Percentiles rank a stretch among this genome's conserved stretches.
phyloP scores from a whole-genome alignment of 2,888 invertebrate species.

The Chydorus sphaericus region DNA sequence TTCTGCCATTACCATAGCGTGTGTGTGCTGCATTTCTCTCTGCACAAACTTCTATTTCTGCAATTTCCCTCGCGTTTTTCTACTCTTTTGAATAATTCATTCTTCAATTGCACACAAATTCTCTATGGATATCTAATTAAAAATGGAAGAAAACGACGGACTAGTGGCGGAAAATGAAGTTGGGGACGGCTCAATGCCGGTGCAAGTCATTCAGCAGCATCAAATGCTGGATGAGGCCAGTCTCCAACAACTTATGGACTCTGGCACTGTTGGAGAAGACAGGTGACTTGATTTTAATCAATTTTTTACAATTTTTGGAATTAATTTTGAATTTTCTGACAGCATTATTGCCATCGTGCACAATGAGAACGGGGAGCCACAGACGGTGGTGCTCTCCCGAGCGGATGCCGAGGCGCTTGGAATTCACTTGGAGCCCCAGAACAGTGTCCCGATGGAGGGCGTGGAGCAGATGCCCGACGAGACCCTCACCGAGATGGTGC shows the following conservation, averaged over 20 bases:
- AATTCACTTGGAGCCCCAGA: conserved; percentile 8
- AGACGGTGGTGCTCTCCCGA: conserved; percentile 2
- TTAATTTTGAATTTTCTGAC: not conserved
- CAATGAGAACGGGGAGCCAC: conserved; percentile 8
- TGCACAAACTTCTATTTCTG: too few relatives aligned
- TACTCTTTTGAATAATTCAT: too few relatives aligned
- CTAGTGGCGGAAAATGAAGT: too few relatives aligned
- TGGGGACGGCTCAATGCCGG: too few relatives aligned
- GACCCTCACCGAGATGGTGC: not conserved
- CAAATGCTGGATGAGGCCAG: conserved; percentile 2
- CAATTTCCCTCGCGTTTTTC: too few relatives aligned
- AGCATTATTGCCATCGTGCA: conserved; percentile 10
- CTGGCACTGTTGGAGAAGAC: conserved; percentile 9
- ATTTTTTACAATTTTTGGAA: too few relatives aligned
- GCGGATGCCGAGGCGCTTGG: conserved; percentile 8
- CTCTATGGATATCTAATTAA: too few relatives aligned
- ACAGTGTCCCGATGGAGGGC: too few relatives aligned
- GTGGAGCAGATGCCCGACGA: not conserved
- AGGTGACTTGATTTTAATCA: not conserved
- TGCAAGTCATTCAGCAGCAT: too few relatives aligned
- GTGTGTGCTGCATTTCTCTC: not conserved
- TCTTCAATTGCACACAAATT: too few relatives aligned
- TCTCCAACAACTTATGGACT: conserved; percentile 4
- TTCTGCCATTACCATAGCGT: too few relatives aligned
- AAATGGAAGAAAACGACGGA: too few relatives aligned